Evolutionary conservation across 2,888 invertebrate genomes (phyloP).

Genomic region (Tinea pellionella): DNA sequence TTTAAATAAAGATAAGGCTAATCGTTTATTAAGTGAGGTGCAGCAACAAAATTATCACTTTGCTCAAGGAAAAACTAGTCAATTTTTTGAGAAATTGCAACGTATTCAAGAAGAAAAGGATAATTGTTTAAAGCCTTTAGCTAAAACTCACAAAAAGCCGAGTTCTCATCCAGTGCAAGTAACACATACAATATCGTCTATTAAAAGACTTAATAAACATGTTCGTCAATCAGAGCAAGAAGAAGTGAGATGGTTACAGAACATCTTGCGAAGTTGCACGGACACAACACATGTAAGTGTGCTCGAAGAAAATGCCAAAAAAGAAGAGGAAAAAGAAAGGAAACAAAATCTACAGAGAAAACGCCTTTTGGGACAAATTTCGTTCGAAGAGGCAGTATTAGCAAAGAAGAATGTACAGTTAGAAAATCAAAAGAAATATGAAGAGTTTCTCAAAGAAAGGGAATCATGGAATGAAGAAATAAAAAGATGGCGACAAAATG

Average conservation of each 20-base stretch:
- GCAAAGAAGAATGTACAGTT: constrained; percentile 61
- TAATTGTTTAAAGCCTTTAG: constrained; percentile 24
- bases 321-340: constrained; percentile 55
- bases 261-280: constrained; percentile 53
- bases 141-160: constrained; percentile 25
- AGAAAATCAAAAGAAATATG: constrained; percentile 59
- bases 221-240: constrained; percentile 53
- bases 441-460: constrained; percentile 60
- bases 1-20: constrained; percentile 45
- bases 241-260: constrained; percentile 62
- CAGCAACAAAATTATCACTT: constrained; percentile 37
- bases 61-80: constrained; percentile 37
- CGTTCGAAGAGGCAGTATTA: constrained; percentile 69
- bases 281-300: constrained; percentile 47
- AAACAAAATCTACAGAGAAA: constrained; percentile 68
- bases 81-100: constrained; percentile 29
- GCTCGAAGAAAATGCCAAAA: constrained; percentile 51
- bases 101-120: constrained; percentile 34
- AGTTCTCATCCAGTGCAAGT: constrained; percentile 19
- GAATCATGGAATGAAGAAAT: constrained; percentile 56
- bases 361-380: constrained; percentile 68
- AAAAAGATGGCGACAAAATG: constrained; percentile 55
- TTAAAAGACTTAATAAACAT: constrained; percentile 62
- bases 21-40: constrained; percentile 35
- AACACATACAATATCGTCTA: constrained; percentile 59